Percentiles rank a stretch among this genome's conserved stretches.
Evolutionary conservation across 2,888 invertebrate genomes (phyloP).

Genomic region (Nemotelus pantherinus): DNA sequence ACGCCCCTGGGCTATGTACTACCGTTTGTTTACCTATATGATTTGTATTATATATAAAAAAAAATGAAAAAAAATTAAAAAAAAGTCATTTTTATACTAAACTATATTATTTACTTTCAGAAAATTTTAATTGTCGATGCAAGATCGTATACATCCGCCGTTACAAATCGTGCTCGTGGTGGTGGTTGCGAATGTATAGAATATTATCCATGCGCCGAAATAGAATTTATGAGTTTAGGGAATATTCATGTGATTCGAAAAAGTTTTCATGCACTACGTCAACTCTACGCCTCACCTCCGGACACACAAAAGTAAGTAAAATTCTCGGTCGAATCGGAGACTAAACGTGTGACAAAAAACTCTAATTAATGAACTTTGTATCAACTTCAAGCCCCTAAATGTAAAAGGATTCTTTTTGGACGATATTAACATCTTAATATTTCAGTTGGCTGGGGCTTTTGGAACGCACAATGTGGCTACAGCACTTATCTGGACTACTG

Average conservation of each 20-base stretch:
- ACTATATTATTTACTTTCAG: slow-evolving; percentile 61
- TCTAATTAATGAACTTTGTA: background rate
- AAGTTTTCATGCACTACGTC: slow-evolving; percentile 88
- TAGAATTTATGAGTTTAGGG: slow-evolving; percentile 96
- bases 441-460: slow-evolving; percentile 87
- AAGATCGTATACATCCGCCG: slow-evolving; percentile 94
- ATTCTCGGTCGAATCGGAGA: background rate
- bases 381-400: background rate
- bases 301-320: slow-evolving; percentile 79
- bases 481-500: slow-evolving; percentile 85
- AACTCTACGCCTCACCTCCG: slow-evolving; percentile 79
- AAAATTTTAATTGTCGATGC: slow-evolving; percentile 94
- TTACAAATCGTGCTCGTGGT: slow-evolving; percentile 95
- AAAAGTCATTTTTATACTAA: slow-evolving; percentile 5
- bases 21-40: too few relatives aligned
- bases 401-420: background rate
- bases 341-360: background rate
- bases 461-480: slow-evolving; percentile 92
- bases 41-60: background rate
- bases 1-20: too few relatives aligned
- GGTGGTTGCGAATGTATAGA: slow-evolving; percentile 97
- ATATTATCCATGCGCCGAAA: slow-evolving; percentile 94
- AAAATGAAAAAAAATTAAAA: background rate
- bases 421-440: slow-evolving; percentile 46
- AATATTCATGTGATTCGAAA: slow-evolving; percentile 96